phyloP scores from a whole-genome alignment of 92 coral and sea anemone species.

The Siderastrea siderea region DNA sequence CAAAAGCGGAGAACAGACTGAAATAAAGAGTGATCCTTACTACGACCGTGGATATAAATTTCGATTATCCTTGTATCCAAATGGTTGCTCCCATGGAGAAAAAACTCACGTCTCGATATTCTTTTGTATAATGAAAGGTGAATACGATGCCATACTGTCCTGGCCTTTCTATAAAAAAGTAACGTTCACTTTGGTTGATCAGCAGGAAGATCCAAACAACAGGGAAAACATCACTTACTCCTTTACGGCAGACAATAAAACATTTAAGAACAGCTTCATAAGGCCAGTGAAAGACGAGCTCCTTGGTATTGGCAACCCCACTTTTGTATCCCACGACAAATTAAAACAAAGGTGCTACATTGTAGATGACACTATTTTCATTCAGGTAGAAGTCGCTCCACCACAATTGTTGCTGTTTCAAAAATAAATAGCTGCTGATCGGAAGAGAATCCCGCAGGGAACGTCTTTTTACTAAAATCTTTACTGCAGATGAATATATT shows the following conservation, averaged over 20 bases:
- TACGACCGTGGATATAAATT: background rate
- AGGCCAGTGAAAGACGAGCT: background rate
- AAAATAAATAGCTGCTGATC: no score
- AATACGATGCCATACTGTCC: background rate
- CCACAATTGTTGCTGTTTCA: no score
- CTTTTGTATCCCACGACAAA: background rate
- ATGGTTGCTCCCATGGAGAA: background rate
- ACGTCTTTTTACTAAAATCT: no score
- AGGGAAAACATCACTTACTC: background rate
- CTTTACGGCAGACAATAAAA: background rate
- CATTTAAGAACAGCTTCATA: background rate
- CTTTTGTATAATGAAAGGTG: background rate
- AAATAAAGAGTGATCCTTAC: background rate
- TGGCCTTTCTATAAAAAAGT: background rate
- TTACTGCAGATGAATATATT: no score
- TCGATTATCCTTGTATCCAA: background rate
- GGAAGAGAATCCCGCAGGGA: no score
- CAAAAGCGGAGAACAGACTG: background rate
- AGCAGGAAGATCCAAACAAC: background rate
- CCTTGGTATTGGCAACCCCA: background rate
- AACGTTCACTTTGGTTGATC: background rate
- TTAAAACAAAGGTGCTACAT: slow-evolving; percentile 37
- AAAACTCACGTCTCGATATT: background rate
- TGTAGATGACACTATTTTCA: slow-evolving; percentile 42
- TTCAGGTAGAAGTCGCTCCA: slow-evolving; percentile 22